Base-by-base conservation (phyloP, 2,113 vertebrate species). In the Microtus oregoni region DNA sequence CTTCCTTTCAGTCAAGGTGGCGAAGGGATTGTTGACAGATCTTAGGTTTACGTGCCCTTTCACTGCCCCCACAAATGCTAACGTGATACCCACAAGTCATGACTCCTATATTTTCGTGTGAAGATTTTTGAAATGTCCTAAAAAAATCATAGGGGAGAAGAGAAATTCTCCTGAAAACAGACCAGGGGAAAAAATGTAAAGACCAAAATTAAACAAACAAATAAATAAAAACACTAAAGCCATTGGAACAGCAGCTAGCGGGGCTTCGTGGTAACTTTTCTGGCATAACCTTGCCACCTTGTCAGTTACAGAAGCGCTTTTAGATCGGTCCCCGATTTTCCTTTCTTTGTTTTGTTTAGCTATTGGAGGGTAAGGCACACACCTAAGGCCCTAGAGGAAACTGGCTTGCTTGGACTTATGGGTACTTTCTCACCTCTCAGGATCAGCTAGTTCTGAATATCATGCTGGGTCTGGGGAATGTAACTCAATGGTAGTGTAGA, bases 21-120 rank as follows among this genome's bases (percentile, higher is more conserved):
- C 96, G 97, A 97, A 98, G 98, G 98, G 97, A 98, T 98, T 97
- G 98, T 95, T 98, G 98, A 98, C 98, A 97, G 94, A 97, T 81
- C 95, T 97, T 97, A 97, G 92, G 75, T 92, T 97, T 87, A 77
- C 76, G 35, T 90, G 97, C 92, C 96, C 96, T 87, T 93, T 94
- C 28, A n/a, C 94, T 97, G 95, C 93, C 96, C 95, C 97, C 92
- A 55, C 96, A 97, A 98, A 96, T 97, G 96, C 94, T 19, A 11
- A 85, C 97, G 97, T 91, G 90, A 91, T 98, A 96, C 95, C 96
- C 95, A 0, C 98, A 98, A 98, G 98, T 97, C 95, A 89, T 94
- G 97, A 97, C 98, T 98, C 5, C 93, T 92, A 94, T 98, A 96
- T 97, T 98, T 98, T 98, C 91, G 96, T 94, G 89, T 97, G 93